Percentiles rank a stretch among this genome's conserved stretches.
These are phyloP conservation scores for Pristionchus mayeri DNA, from an alignment of 2,888 invertebrate genomes.

Conservation along the genomic window DNA sequence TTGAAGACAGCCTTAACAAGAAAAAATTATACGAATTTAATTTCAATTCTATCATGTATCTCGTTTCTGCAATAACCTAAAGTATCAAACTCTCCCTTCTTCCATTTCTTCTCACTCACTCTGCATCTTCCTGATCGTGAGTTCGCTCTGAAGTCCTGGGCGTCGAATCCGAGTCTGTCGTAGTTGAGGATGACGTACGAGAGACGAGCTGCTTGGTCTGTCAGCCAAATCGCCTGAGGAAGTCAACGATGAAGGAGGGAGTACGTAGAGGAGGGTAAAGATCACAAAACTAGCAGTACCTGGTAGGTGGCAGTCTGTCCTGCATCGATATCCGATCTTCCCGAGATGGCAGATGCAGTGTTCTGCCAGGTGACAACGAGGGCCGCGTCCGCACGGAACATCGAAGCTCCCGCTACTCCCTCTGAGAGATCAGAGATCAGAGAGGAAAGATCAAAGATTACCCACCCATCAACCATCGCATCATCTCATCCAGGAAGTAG, in stretches of 20 bases:
- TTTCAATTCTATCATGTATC: no score
- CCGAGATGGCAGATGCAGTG: slow-evolving; percentile 81
- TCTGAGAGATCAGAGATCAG: slow-evolving; percentile 79
- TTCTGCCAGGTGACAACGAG: slow-evolving; percentile 95
- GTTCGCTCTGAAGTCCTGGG: slow-evolving; percentile 77
- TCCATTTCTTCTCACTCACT: no score
- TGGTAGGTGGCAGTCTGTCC: slow-evolving; percentile 94
- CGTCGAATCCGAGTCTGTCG: slow-evolving; percentile 90
- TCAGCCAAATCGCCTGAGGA: slow-evolving; percentile 77
- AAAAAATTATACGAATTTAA: no score
- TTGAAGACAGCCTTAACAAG: slow-evolving; percentile 72
- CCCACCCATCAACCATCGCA: slow-evolving; percentile 70
- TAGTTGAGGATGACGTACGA: slow-evolving; percentile 97
- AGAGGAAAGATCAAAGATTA: slow-evolving; percentile 77
- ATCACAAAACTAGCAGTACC: slow-evolving; percentile 78
- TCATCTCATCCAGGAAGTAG: slow-evolving; percentile 75
- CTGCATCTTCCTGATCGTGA: slow-evolving; percentile 72
- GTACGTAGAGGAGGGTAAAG: background rate
- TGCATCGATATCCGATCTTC: slow-evolving; percentile 73
- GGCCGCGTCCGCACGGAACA: slow-evolving; percentile 91
- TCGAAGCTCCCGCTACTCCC: slow-evolving; percentile 90
- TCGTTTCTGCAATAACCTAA: background rate
- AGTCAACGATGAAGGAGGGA: background rate
- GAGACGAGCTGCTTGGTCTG: slow-evolving; percentile 92
- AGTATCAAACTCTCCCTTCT: no score